Evolutionary conservation across 2,888 invertebrate species (phyloP).

Genomic region (Zaprionus obscuricornis): DNA sequence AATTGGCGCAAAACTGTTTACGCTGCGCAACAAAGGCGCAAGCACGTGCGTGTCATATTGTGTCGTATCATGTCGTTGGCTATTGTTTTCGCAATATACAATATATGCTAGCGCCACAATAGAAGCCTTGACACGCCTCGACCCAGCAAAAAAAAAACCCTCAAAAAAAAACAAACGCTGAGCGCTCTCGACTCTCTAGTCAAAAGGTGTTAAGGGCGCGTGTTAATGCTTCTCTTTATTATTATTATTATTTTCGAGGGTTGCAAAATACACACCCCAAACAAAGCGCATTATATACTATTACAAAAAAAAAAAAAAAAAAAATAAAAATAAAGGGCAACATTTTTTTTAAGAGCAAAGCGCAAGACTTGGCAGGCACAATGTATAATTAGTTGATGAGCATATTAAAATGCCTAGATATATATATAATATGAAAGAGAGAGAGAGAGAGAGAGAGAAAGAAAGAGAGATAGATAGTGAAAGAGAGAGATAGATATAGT

Average conservation of each 20-base stretch:
- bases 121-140: constrained; percentile 31
- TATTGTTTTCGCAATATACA: neutral
- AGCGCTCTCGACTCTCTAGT: constrained; percentile 4
- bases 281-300: constrained; percentile 15
- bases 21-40: constrained; percentile 2
- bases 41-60: constrained; percentile 10
- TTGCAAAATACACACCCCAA: constrained; percentile 39
- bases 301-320: too few species aligned
- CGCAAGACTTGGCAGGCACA: constrained; percentile 28
- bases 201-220: constrained; percentile 29
- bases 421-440: neutral
- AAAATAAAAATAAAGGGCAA: too few species aligned
- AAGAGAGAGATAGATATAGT: too few species aligned
- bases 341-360: constrained; percentile 5
- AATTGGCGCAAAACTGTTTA: too few species aligned
- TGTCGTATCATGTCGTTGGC: neutral
- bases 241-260: constrained; percentile 33
- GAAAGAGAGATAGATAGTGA: too few species aligned
- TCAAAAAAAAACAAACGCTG: too few species aligned
- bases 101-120: constrained; percentile 41
- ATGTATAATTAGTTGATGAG: constrained; percentile 63
- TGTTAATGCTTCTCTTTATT: constrained; percentile 11
- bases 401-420: constrained; percentile 15
- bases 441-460: neutral
- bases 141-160: too few species aligned